phyloP scores from a whole-genome alignment of 2,113 vertebrate genomes.

The Platysternon megacephalum region DNA sequence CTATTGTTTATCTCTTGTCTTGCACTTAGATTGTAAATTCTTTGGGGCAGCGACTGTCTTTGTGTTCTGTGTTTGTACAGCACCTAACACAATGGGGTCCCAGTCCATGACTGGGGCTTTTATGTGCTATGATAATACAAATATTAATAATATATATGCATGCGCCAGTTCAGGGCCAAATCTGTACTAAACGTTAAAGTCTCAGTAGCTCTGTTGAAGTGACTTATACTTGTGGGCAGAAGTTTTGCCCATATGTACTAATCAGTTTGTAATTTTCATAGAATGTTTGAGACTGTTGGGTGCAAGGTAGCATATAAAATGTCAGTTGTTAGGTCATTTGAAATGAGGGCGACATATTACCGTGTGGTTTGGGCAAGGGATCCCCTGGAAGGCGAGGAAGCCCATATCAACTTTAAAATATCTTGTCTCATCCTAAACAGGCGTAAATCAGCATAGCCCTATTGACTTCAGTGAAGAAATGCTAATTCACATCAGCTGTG shows the following conservation, averaged over 20 bases:
- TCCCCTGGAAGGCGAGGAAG: neutral
- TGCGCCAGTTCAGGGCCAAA: neutral
- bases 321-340: neutral
- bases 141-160: neutral
- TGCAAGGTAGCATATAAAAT: neutral
- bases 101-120: neutral
- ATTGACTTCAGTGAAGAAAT: neutral
- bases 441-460: neutral
- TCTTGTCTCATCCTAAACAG: neutral
- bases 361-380: accelerated
- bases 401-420: neutral
- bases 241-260: neutral
- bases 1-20: neutral
- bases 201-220: neutral
- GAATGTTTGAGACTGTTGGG: neutral
- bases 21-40: neutral
- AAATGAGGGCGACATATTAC: neutral
- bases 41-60: neutral
- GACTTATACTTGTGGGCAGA: neutral
- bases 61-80: neutral
- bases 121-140: neutral
- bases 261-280: neutral
- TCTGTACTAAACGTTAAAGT: neutral
- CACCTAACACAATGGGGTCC: neutral
- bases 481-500: neutral